These are phyloP conservation scores for Drosophila ficusphila DNA, from an alignment of 1,140 invertebrate genomes.

Conservation along the genomic window DNA sequence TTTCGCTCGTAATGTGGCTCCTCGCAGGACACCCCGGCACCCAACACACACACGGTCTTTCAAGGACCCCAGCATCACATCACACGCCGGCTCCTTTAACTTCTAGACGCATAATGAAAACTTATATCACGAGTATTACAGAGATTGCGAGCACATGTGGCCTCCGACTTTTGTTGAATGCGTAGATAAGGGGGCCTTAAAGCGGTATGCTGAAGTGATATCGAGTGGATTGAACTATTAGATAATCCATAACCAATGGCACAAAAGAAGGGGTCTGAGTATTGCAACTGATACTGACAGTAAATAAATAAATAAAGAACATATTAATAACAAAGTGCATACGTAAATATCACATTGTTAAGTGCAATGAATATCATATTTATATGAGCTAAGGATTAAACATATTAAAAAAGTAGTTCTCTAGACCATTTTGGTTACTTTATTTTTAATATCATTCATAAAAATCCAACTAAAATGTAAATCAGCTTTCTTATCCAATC, in stretches of 20 bases:
- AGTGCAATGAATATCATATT: no score
- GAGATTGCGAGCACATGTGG: conserved; percentile 66
- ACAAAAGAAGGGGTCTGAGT: no score
- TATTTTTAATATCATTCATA: no score
- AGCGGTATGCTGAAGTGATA: not conserved
- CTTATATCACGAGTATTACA: conserved; percentile 73
- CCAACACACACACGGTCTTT: not conserved
- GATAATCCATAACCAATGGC: not conserved
- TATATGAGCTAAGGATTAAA: no score
- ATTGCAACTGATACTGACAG: no score
- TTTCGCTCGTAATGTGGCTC: conserved; percentile 50
- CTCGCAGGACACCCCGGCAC: conserved; percentile 6
- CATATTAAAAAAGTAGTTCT: no score
- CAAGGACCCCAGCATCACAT: conserved; percentile 3
- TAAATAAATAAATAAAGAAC: no score
- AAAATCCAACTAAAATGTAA: no score
- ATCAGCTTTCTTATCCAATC: no score
- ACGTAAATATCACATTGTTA: no score
- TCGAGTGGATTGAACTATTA: conserved; percentile 11
- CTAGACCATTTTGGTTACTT: no score
- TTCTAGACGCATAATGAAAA: conserved; percentile 68
- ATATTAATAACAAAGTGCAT: no score
- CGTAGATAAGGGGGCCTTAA: conserved; percentile 18
- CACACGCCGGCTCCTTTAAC: conserved; percentile 33
- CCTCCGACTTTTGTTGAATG: conserved; percentile 26